Base-by-base conservation (phyloP, 2,888 invertebrate genomes). In the Limnephilus auricula region DNA sequence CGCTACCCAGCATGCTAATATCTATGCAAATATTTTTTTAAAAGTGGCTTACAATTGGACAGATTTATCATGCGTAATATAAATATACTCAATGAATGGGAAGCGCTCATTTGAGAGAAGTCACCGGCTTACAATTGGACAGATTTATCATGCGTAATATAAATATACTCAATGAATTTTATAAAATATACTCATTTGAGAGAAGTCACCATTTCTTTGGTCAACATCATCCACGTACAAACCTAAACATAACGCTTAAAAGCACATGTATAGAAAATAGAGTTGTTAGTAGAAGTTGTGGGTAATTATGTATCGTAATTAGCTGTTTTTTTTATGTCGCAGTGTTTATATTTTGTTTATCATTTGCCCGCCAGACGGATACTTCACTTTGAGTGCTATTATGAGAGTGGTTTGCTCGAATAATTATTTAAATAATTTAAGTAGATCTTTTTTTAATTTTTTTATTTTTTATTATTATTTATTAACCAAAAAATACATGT, bases 271-370 rank as follows among this genome's bases (percentile, higher is more conserved):
- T 9, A 65, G 65, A n/a, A 9, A 65, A n/a, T 65, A 65, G 6
- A 65, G 34, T 80, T 82, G 34, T 82, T 25, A 15, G 82, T 82
- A 82, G 82, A 82, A n/a, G 65, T 65, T 65, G 65, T 65, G 65
- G 25, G 65, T 80, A 32, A 32, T 34, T 34, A 82, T 34, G 30
- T 9, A 34, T 32, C 34, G 82, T 82, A 82, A 82, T 82, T 34
- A 82, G 82, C 34, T 34, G 82, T 34, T 82, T 82, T 82, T 82
- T 82, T 82, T 5, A 31, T 34, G 34, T 82, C 34, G 82, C 34
- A 25, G 6, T 34, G 9, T 2, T 31, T 18, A 82, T 32, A 82
- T 34, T 34, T 82, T 82, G 32, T 32, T 34, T 25, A 65, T n/a
- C 65, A n/a, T 65, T 65, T 65, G n/a, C 6, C 65, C n/a, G 65